Conservation (phyloP, 2,113 vertebrate genomes). For the Agapornis roseicollis region DNA sequence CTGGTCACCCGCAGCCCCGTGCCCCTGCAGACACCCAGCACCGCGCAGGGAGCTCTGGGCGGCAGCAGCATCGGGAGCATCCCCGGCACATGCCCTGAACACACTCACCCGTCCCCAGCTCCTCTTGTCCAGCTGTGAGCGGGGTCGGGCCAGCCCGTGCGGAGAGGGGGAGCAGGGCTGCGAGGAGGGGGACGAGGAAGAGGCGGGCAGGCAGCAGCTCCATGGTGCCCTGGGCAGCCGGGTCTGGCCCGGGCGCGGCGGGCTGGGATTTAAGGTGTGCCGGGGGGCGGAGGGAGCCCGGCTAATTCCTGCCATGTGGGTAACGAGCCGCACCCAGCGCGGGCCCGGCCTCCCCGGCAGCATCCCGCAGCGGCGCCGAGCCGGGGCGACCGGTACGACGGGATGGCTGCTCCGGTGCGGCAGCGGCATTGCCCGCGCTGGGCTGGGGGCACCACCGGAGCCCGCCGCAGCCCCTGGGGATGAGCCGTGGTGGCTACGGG, state of each 20-base stretch:
- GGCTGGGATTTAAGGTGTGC: conserved; percentile 29
- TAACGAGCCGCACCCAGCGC: neutral
- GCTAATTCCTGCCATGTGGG: conserved; percentile 27
- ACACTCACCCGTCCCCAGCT: neutral
- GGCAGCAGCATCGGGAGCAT: rapidly evolving
- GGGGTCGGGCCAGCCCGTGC: rapidly evolving
- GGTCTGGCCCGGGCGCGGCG: neutral
- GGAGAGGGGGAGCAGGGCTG: neutral
- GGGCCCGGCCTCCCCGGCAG: neutral
- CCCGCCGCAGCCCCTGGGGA: rapidly evolving
- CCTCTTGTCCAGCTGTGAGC: rapidly evolving
- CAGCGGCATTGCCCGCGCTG: neutral
- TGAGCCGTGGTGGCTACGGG: neutral
- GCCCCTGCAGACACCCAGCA: rapidly evolving
- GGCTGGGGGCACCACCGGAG: rapidly evolving
- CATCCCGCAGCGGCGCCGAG: conserved; percentile 10
- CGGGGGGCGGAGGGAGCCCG: neutral
- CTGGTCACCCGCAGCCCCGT: rapidly evolving
- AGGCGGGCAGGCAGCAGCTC: neutral
- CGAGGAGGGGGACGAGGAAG: neutral
- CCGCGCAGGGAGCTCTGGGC: rapidly evolving
- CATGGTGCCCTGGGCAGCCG: neutral
- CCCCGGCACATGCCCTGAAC: rapidly evolving
- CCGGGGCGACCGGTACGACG: conserved; percentile 42
- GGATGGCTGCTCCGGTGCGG: neutral